Percentiles rank a stretch among this genome's conserved stretches.
phyloP scores from a whole-genome alignment of 2,888 invertebrate species.

The Andrena marginata region DNA sequence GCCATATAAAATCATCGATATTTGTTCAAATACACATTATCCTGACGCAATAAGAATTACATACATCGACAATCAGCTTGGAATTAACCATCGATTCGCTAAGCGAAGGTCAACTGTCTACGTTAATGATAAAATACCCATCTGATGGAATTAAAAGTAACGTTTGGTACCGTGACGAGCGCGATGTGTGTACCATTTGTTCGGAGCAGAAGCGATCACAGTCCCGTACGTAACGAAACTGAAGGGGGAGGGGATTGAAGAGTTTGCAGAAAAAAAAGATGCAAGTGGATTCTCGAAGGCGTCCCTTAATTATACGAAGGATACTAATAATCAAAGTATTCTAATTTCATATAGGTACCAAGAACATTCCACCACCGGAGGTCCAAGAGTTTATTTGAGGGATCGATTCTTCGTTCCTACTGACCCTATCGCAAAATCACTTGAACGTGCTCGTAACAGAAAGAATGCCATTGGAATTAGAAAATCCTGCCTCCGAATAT shows the following conservation, averaged over 20 bases:
- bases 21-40: conserved; percentile 66
- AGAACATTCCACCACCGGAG: not conserved
- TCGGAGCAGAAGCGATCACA: conserved; percentile 37
- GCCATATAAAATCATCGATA: conserved; percentile 75
- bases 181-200: conserved; percentile 19
- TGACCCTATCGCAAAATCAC: conserved; percentile 31
- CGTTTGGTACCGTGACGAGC: conserved; percentile 45
- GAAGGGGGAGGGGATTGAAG: conserved; percentile 1
- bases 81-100: conserved; percentile 47
- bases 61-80: conserved; percentile 60
- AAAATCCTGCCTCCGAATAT: conserved; percentile 54
- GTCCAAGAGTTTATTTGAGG: not conserved
- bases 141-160: conserved; percentile 25
- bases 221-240: conserved; percentile 47
- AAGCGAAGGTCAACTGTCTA: conserved; percentile 39
- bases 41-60: conserved; percentile 60
- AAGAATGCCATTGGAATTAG: conserved; percentile 64
- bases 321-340: not conserved
- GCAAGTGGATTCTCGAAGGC: not conserved
- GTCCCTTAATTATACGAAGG: not conserved
- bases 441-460: conserved; percentile 23
- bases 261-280: conserved; percentile 43
- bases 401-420: conserved; percentile 42
- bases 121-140: conserved; percentile 38
- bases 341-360: not conserved